phyloP scores from a whole-genome alignment of 2,888 invertebrate species.

The Agriopis leucophaearia region DNA sequence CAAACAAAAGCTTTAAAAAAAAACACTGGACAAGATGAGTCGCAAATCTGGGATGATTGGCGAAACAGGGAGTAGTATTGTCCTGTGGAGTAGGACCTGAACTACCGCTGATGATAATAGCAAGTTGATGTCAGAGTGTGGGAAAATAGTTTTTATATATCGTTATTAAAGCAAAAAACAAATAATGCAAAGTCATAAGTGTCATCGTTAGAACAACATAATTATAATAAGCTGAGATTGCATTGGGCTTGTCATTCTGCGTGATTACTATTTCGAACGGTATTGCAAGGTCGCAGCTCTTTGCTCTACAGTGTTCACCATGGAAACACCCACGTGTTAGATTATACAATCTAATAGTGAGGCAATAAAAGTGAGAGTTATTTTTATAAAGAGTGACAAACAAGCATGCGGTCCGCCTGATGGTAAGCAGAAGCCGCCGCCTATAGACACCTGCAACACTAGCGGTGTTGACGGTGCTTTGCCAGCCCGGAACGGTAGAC shows the following conservation, averaged over 20 bases:
- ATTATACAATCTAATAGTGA: conserved; percentile 33
- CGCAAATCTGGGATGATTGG: no score
- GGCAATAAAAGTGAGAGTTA: conserved; percentile 29
- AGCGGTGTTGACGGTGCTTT: no score
- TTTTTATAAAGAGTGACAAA: no score
- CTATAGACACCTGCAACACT: no score
- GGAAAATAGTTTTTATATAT: conserved; percentile 11
- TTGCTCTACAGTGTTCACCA: conserved; percentile 27
- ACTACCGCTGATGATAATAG: neutral
- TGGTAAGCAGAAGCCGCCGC: no score
- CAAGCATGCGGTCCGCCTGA: no score
- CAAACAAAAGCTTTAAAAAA: no score
- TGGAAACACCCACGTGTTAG: conserved; percentile 31
- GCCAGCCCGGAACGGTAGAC: no score
- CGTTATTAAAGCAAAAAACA: conserved; percentile 4
- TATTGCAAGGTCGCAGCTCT: conserved; percentile 41
- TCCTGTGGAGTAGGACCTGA: no score
- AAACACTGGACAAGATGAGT: no score
- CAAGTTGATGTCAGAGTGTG: neutral
- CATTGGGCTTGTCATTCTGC: conserved; percentile 53
- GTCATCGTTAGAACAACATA: conserved; percentile 24
- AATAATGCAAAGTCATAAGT: conserved; percentile 20
- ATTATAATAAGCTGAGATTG: conserved; percentile 27
- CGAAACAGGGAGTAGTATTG: no score
- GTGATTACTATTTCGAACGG: conserved; percentile 53